These are phyloP conservation scores for Zaprionus obscuricornis DNA, from an alignment of 2,888 invertebrate species.

Conservation along the genomic window DNA sequence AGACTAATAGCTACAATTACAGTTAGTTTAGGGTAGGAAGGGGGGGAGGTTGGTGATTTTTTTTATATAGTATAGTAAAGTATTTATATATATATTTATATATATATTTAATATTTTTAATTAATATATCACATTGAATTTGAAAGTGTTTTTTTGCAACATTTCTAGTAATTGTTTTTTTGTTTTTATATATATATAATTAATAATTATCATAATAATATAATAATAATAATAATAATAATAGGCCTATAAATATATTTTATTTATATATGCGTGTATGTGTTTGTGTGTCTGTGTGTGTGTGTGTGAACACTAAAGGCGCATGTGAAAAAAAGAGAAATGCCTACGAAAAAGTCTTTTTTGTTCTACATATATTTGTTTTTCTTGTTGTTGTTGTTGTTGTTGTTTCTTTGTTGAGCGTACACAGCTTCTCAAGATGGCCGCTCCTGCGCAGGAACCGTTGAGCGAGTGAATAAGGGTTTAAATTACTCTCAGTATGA, in stretches of 20 bases:
- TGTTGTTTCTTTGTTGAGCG: slow-evolving; percentile 36
- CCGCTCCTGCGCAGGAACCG: slow-evolving; percentile 66
- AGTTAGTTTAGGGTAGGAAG: no score
- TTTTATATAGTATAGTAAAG: slow-evolving; percentile 18
- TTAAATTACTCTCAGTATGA: no score
- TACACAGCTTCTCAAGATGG: slow-evolving; percentile 64
- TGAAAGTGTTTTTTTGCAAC: slow-evolving; percentile 73
- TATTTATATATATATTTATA: slow-evolving; percentile 41
- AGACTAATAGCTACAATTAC: slow-evolving; percentile 64
- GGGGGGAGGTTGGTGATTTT: slow-evolving; percentile 3
- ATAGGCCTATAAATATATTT: slow-evolving; percentile 56
- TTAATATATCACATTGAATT: slow-evolving; percentile 76
- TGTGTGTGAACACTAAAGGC: slow-evolving; percentile 60
- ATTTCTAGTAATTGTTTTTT: slow-evolving; percentile 68
- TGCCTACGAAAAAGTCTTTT: slow-evolving; percentile 81
- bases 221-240: slow-evolving; percentile 50
- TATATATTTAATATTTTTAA: slow-evolving; percentile 46
- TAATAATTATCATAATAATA: slow-evolving; percentile 31
- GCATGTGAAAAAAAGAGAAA: slow-evolving; percentile 58
- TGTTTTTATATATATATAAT: no score
- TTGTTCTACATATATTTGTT: slow-evolving; percentile 28
- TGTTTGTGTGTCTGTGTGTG: slow-evolving; percentile 25
- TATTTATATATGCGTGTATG: slow-evolving; percentile 9
- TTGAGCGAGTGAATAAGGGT: slow-evolving; percentile 25
- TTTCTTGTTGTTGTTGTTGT: slow-evolving; percentile 9